Evolutionary conservation across 2,113 vertebrate species (phyloP).

Genomic region (Stomatorhinus ivindoensis): DNA sequence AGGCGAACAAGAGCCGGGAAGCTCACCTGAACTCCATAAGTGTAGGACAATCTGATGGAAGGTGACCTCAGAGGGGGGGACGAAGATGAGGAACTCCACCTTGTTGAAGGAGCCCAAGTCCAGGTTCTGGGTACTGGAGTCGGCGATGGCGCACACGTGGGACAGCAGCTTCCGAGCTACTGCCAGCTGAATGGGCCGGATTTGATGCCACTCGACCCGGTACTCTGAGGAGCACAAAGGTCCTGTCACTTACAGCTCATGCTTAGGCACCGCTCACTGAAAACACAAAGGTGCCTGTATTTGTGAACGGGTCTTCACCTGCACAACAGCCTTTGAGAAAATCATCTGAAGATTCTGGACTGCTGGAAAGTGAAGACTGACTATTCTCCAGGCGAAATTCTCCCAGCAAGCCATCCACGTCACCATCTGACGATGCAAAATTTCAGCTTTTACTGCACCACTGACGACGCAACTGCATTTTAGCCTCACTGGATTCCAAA

Average conservation of each 20-base stretch:
- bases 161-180: conserved; percentile 94
- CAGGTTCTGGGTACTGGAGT: conserved; percentile 94
- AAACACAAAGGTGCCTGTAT: neutral
- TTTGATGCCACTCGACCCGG: conserved; percentile 59
- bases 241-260: neutral
- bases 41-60: conserved; percentile 88
- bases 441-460: neutral
- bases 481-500: neutral
- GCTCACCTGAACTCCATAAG: conserved; percentile 84
- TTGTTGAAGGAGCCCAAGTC: conserved; percentile 86
- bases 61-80: conserved; percentile 90
- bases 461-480: no score
- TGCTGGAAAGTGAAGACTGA: conserved; percentile 56
- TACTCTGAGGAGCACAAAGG: conserved; percentile 45
- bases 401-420: conserved; percentile 80
- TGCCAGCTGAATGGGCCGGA: conserved; percentile 87
- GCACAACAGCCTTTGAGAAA: conserved; percentile 35
- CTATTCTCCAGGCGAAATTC: conserved; percentile 68
- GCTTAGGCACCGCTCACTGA: neutral
- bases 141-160: conserved; percentile 92
- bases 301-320: conserved; percentile 39
- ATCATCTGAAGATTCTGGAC: conserved; percentile 45
- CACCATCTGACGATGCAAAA: conserved; percentile 65
- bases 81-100: conserved; percentile 86
- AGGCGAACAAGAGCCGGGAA: neutral